A percentile compares a stretch with the other conserved stretches of the same genome.
Evolutionary conservation across 2,797 vertebrate genomes (phyloP).

Genomic region (Urophycis tenuis): DNA sequence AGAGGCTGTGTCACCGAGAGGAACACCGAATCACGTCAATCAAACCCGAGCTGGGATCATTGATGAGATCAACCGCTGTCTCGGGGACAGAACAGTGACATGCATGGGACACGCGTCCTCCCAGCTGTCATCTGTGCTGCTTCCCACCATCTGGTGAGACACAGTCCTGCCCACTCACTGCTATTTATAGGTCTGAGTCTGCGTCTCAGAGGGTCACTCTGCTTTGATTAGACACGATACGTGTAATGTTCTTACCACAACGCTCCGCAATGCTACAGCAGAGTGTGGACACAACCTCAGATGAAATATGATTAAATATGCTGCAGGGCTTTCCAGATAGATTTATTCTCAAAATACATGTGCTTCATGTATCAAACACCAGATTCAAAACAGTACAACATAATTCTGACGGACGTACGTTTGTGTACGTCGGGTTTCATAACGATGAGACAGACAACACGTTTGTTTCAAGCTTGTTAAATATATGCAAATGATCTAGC

Average conservation of each 20-base stretch:
- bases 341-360: not conserved
- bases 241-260: too few relatives aligned
- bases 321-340: not conserved
- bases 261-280: too few relatives aligned
- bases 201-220: slow-evolving; percentile 34
- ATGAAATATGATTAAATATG: not conserved
- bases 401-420: not conserved
- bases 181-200: slow-evolving; percentile 34
- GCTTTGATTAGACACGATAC: not conserved
- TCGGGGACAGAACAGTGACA: slow-evolving; percentile 49
- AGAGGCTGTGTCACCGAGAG: slow-evolving; percentile 42
- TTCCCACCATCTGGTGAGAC: slow-evolving; percentile 67
- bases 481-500: too few relatives aligned
- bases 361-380: not conserved
- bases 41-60: slow-evolving; percentile 44
- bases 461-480: too few relatives aligned
- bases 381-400: not conserved
- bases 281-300: too few relatives aligned
- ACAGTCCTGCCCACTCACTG: slow-evolving; percentile 38
- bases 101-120: slow-evolving; percentile 61
- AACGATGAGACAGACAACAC: not conserved
- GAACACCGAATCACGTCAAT: slow-evolving; percentile 57
- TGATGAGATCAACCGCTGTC: slow-evolving; percentile 50
- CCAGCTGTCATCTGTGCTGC: slow-evolving; percentile 65
- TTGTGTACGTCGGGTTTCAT: not conserved